Conservation (phyloP, 2,113 vertebrate species). For the Elephas maximus region DNA sequence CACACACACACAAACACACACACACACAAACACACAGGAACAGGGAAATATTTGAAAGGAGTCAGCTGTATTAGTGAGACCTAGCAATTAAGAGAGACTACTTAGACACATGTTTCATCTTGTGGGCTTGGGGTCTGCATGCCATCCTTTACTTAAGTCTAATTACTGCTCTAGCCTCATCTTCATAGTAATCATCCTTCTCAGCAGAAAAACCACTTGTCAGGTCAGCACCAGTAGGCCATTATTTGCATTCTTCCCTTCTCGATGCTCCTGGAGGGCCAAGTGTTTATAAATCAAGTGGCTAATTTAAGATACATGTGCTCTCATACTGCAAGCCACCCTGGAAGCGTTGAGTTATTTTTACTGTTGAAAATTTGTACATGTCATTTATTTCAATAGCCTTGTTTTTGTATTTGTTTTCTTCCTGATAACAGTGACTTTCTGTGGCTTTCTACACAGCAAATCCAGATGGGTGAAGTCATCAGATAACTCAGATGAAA, state of each 20-base stretch:
- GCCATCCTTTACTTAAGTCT: slow-evolving; percentile 42
- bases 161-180: not conserved
- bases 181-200: slow-evolving; percentile 27
- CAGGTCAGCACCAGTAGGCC: slow-evolving; percentile 38
- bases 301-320: slow-evolving; percentile 77
- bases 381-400: slow-evolving; percentile 68
- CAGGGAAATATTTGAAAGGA: slow-evolving; percentile 78
- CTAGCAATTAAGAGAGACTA: slow-evolving; percentile 34
- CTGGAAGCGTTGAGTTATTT: slow-evolving; percentile 61
- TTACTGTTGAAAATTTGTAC: slow-evolving; percentile 56
- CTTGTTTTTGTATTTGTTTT: not conserved
- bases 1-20: not conserved
- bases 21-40: slow-evolving; percentile 71
- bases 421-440: not conserved
- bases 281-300: slow-evolving; percentile 77
- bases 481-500: slow-evolving; percentile 41
- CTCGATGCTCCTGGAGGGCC: slow-evolving; percentile 11
- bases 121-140: slow-evolving; percentile 42
- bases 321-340: slow-evolving; percentile 54
- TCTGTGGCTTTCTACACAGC: not conserved
- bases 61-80: slow-evolving; percentile 66
- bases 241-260: slow-evolving; percentile 74
- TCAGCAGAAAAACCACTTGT: slow-evolving; percentile 64
- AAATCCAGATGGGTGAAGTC: not conserved
- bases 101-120: slow-evolving; percentile 72